Conservation (phyloP, 2,797 vertebrate species). For the Tokudaia muenninki region DNA sequence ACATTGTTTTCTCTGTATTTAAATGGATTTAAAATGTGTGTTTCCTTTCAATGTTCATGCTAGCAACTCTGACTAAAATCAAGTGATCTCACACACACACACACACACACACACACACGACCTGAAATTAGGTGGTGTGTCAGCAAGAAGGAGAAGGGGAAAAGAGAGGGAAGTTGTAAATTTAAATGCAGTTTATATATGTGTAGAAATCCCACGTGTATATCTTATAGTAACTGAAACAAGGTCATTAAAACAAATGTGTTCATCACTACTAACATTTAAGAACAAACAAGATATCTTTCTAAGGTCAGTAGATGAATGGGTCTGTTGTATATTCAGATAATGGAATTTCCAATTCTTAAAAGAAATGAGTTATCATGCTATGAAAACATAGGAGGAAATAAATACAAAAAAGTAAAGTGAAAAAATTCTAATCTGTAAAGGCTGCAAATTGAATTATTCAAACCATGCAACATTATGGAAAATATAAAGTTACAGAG, state of each 20-base stretch:
- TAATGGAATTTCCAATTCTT: neutral
- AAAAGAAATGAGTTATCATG: neutral
- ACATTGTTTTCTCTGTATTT: neutral
- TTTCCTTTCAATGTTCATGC: neutral
- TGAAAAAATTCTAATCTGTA: neutral
- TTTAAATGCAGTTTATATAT: neutral
- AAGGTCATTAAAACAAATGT: neutral
- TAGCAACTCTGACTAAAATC: neutral
- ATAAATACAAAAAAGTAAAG: neutral
- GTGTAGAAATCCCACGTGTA: neutral
- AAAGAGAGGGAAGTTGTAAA: neutral
- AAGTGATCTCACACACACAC: neutral
- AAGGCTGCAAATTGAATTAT: neutral
- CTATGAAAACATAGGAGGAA: neutral
- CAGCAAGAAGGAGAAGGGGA: neutral
- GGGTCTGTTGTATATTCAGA: too few relatives aligned
- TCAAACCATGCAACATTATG: neutral
- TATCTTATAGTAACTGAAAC: neutral
- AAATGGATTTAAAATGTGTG: too few relatives aligned
- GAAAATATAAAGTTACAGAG: neutral
- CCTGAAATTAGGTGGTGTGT: neutral
- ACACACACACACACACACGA: neutral
- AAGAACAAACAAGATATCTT: neutral
- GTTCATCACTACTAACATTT: neutral
- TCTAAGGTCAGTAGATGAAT: neutral